Evolutionary conservation across 2,888 invertebrate genomes (phyloP), one percentile per base, ranked within the genome.

Genomic region (Crepidodera aurea): DNA sequence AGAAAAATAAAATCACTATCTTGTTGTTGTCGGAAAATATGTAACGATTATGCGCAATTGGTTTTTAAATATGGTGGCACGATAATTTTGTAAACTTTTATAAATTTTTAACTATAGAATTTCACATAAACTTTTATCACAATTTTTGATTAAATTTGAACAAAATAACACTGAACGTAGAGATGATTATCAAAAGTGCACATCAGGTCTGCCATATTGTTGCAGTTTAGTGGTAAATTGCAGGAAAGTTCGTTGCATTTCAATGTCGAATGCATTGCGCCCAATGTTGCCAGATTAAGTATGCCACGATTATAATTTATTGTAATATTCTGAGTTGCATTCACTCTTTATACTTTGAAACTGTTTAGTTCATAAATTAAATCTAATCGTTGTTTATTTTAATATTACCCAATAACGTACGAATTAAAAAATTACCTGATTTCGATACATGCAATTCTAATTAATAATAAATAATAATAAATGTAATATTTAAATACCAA

Each of bases 191-290:
- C 22, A 29, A 34, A 34, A 34, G 10, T 34, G 4, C 22, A 16
- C 25, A 25, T 1, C 4, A 10, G 13, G 16, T 19, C 22, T 25
- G 19, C 40, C 53, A 27, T 27, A 40, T 53, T 53, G 22, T 44
- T 44, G 44, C 44, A 44, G 22, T 44, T 44, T 42, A 42, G 10
- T 16, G 34, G 40, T 22, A 53, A 51, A 53, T 53, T 53, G 53
- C 40, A 53, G 37, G 16, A 53, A 40, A 39, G 22, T 16, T 44
- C 44, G 5, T 39, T 27, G 42, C 18, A 42, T 27, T 42, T 29
- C 40, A 44, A 19, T 18, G 15, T 37, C 25, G 16, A 37, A 22
- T 53, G 53, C 42, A 54, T 5, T 54, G 54, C 54, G 54, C 29
- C 54, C 42, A 54, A 42, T 19, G 54, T 54, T 54, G 54, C 54